Conservation (phyloP, 2,888 invertebrate genomes). For the Drosophila kanekoi region DNA sequence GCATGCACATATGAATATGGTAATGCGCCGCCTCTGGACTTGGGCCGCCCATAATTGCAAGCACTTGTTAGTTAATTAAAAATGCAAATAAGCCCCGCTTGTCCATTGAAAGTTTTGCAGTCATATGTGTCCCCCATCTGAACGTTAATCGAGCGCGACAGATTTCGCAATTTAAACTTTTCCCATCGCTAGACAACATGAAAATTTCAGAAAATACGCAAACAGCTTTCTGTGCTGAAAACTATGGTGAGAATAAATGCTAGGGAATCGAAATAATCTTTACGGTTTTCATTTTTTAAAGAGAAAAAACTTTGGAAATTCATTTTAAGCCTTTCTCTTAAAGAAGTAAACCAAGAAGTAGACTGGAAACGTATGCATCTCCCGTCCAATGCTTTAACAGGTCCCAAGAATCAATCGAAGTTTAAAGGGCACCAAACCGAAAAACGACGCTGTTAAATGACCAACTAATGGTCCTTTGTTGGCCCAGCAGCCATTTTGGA, state of each 20-base stretch:
- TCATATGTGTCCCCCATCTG: slow-evolving; percentile 16
- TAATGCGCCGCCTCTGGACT: slow-evolving; percentile 35
- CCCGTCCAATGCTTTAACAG: slow-evolving; percentile 8
- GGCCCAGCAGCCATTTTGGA: slow-evolving; percentile 14
- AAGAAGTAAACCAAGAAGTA: neutral
- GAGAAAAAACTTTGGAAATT: no score
- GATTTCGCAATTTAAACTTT: slow-evolving; percentile 62
- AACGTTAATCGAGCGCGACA: slow-evolving; percentile 64
- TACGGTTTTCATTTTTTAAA: no score
- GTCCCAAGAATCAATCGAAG: slow-evolving; percentile 16
- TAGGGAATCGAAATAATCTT: neutral
- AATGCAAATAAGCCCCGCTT: slow-evolving; percentile 64
- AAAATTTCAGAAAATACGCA: slow-evolving; percentile 21
- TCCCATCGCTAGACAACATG: slow-evolving; percentile 35
- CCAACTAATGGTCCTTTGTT: slow-evolving; percentile 17
- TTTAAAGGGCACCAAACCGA: slow-evolving; percentile 4
- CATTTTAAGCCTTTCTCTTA: no score
- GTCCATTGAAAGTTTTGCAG: slow-evolving; percentile 41
- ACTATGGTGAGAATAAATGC: slow-evolving; percentile 3
- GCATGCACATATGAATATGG: slow-evolving; percentile 37
- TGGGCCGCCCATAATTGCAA: slow-evolving; percentile 57
- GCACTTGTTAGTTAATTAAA: slow-evolving; percentile 74
- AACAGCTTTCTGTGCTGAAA: slow-evolving; percentile 7
- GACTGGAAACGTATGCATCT: slow-evolving; percentile 1
- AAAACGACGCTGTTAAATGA: slow-evolving; percentile 12